phyloP scores from a whole-genome alignment of 1,140 invertebrate species.

The Agrilus planipennis region DNA sequence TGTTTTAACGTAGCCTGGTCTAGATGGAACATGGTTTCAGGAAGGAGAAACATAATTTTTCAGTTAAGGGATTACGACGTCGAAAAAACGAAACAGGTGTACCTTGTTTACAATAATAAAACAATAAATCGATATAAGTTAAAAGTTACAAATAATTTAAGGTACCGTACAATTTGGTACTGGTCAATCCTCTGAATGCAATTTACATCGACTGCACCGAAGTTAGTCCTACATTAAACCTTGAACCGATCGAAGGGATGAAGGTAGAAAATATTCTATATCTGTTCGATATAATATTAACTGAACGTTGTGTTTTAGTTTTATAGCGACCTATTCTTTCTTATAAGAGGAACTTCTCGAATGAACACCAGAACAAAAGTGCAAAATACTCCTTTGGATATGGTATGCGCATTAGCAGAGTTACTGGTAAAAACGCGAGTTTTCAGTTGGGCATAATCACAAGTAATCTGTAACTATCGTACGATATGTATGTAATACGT shows the following conservation, averaged over 20 bases:
- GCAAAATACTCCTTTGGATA: conserved; percentile 12
- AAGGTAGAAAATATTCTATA: conserved; percentile 29
- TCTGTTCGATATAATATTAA: conserved; percentile 11
- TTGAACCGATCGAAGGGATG: conserved; percentile 41
- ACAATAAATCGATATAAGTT: background rate
- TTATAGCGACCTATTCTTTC: conserved; percentile 53
- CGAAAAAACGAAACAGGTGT: conserved; percentile 45
- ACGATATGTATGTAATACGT: background rate
- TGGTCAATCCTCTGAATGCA: conserved; percentile 50
- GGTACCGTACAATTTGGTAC: conserved; percentile 43
- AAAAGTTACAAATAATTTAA: conserved; percentile 17
- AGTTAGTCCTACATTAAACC: conserved; percentile 50
- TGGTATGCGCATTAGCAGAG: conserved; percentile 18
- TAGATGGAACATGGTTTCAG: conserved; percentile 65
- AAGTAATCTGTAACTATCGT: background rate
- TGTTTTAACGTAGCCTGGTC: conserved; percentile 80
- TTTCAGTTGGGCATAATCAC: conserved; percentile 24
- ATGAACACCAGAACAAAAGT: conserved; percentile 25
- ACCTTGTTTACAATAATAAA: conserved; percentile 1
- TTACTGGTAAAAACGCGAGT: conserved; percentile 21
- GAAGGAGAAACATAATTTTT: conserved; percentile 54
- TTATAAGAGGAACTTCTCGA: conserved; percentile 33
- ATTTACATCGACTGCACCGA: conserved; percentile 56
- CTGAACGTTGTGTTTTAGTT: conserved; percentile 38
- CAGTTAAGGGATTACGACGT: conserved; percentile 55